A percentile compares a stretch with the other conserved stretches of the same genome.
These are phyloP conservation scores for Decapterus maruadsi DNA, from an alignment of 2,797 vertebrate species.

Conservation along the genomic window DNA sequence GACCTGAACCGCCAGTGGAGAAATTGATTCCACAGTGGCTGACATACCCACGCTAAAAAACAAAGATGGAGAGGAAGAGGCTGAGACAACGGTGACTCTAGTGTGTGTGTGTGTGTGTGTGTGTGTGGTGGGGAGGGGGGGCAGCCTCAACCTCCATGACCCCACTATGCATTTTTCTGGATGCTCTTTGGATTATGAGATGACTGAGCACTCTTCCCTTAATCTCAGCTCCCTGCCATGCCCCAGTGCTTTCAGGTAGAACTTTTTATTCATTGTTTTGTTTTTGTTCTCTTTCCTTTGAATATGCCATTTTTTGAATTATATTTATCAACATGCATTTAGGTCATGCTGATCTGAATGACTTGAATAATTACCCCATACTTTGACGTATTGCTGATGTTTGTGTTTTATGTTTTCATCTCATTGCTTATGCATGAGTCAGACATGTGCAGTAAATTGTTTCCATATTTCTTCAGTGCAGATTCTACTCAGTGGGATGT, in stretches of 20 bases:
- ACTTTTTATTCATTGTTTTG: constrained; percentile 21
- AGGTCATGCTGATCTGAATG: constrained; percentile 38
- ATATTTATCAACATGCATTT: constrained; percentile 53
- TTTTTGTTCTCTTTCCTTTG: neutral
- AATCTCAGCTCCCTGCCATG: constrained; percentile 31
- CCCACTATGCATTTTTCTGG: constrained; percentile 16
- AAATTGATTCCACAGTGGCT: constrained; percentile 76
- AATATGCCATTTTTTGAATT: constrained; percentile 18
- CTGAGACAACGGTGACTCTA: constrained; percentile 18
- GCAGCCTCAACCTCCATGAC: constrained; percentile 33
- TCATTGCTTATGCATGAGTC: constrained; percentile 59
- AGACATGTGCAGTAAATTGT: constrained; percentile 59
- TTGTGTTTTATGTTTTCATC: constrained; percentile 55
- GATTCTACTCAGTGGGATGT: constrained; percentile 29
- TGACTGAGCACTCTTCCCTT: constrained; percentile 30
- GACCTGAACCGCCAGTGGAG: constrained; percentile 60
- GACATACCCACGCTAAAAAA: constrained; percentile 63
- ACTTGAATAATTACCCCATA: constrained; percentile 53
- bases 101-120: no score
- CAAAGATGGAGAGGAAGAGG: constrained; percentile 55
- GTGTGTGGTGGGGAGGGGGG: constrained; percentile 1
- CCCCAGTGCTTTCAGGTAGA: constrained; percentile 16
- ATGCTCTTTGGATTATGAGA: constrained; percentile 43
- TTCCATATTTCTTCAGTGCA: constrained; percentile 47
- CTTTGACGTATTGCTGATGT: constrained; percentile 57